Conservation (phyloP, 2,113 vertebrate genomes). For the Pituophis catenifer region DNA sequence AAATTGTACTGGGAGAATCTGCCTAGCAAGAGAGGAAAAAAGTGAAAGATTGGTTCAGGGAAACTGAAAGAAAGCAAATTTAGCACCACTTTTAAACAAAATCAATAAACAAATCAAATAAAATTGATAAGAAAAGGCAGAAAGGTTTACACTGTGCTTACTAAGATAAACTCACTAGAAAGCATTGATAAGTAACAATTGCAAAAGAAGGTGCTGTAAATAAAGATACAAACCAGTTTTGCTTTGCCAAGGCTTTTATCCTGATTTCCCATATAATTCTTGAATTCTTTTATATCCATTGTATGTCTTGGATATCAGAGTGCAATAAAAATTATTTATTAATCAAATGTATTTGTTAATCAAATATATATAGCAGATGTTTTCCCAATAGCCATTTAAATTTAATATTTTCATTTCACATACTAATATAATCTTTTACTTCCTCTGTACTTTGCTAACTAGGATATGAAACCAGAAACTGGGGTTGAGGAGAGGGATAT, state of each 20-base stretch:
- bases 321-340: neutral
- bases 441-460: neutral
- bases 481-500: too few species aligned
- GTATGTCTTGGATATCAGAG: neutral
- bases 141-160: neutral
- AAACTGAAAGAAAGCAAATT: too few species aligned
- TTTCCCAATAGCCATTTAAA: neutral
- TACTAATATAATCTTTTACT: neutral
- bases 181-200: neutral
- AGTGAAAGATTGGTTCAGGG: too few species aligned
- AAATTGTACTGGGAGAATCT: too few species aligned
- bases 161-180: neutral
- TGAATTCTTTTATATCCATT: neutral
- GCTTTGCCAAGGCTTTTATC: neutral
- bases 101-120: too few species aligned
- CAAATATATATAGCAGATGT: neutral
- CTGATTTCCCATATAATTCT: neutral
- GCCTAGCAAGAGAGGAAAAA: too few species aligned
- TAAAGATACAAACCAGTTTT: neutral
- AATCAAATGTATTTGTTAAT: too few species aligned
- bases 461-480: neutral
- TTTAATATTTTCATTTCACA: constrained; percentile 22
- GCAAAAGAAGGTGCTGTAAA: neutral
- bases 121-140: neutral
- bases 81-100: too few species aligned